Base-by-base conservation (phyloP, 1,140 invertebrate genomes). In the Himalopsyche phryganea region DNA sequence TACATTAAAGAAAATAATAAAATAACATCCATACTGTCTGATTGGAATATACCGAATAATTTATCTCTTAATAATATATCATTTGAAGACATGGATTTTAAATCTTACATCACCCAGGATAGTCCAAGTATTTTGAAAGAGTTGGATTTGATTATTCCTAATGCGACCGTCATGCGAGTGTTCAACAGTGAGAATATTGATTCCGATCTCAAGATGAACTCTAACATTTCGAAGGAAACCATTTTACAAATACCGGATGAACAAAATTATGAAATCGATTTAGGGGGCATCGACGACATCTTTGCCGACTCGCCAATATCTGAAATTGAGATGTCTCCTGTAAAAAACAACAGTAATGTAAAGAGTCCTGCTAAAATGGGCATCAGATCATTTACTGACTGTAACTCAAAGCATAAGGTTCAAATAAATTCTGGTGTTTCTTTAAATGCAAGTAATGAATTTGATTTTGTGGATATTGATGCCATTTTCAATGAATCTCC, bases 251-350 rank as follows among this genome's bases (percentile, higher is more conserved):
- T 13, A 28, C 4, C 23, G 4, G 38, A 40, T 5, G n/a, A 19
- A 6, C 5, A 17, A 45, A 45, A 4, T 4, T 10, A 10, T 20
- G 20, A 56, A 41, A 48, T 56, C 48, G 53, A 56, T 56, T 48
- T 56, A 32, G 53, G 53, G 15, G 68, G 74, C 50, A 67, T 73
- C 46, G 71, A 75, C 33, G 73, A 74, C 52, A 75, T 77, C 65
- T 75, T 77, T 60, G 71, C 65, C 46, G 66, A 71, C 17, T 56
- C 53, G 3, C 18, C 13, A 5, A 52, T 18, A 33, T 40, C 50
- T 15, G 42, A 32, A 40, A 38, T 40, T 32, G 42, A 35, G 32
- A 44, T 44, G 20, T 11, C 40, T 14, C 23, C 36, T 1, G 33
- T 28, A 5, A 28, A 28, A 28, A 28, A 28, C 9, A 28, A 28